Evolutionary conservation across 1,140 invertebrate genomes (phyloP).

Genomic region (Tetramorium alpestre): DNA sequence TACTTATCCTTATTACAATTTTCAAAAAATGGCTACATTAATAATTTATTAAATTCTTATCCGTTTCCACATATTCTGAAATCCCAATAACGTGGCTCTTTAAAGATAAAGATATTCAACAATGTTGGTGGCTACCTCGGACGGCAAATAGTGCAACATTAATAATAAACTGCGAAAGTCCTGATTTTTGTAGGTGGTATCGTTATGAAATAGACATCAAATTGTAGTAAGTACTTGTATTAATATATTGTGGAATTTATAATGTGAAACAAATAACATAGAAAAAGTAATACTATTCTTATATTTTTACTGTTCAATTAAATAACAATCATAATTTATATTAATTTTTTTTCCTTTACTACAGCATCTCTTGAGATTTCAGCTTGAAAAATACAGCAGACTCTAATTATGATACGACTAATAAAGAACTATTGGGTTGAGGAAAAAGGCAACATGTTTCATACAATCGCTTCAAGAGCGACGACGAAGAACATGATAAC

Average conservation of each 20-base stretch:
- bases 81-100: neutral
- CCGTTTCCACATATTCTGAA: neutral
- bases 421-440: neutral
- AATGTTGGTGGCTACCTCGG: neutral
- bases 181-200: neutral
- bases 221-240: neutral
- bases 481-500: neutral
- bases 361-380: neutral
- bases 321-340: too few species aligned
- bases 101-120: neutral
- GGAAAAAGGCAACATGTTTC: neutral
- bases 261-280: too few species aligned
- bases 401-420: neutral
- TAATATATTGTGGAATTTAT: neutral
- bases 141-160: neutral
- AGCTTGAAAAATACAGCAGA: conserved; percentile 9
- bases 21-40: too few species aligned
- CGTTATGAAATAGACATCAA: neutral
- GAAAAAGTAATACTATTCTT: too few species aligned
- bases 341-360: neutral
- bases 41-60: neutral
- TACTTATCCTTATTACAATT: too few species aligned
- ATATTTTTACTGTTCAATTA: too few species aligned
- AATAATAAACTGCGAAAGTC: neutral
- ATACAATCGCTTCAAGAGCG: neutral